Percentiles rank a stretch among this genome's conserved stretches.
Evolutionary conservation across 2,113 vertebrate species (phyloP).

Genomic region (Zingel zingel): DNA sequence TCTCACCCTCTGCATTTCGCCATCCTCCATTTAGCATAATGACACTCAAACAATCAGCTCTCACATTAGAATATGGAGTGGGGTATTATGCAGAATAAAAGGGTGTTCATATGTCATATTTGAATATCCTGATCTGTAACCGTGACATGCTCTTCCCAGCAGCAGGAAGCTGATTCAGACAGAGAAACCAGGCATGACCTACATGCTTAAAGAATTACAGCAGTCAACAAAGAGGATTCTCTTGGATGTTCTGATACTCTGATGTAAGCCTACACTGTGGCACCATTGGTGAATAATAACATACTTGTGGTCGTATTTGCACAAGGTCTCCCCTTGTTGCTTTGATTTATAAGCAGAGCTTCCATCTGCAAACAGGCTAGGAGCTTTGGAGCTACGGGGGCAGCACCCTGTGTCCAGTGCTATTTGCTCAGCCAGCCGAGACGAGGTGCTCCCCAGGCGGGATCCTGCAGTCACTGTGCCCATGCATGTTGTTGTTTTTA

Average conservation of each 20-base stretch:
- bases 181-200: slow-evolving; percentile 54
- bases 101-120: slow-evolving; percentile 67
- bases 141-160: slow-evolving; percentile 32
- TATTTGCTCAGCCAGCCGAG: slow-evolving; percentile 79
- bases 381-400: slow-evolving; percentile 71
- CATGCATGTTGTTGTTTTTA: slow-evolving; percentile 34
- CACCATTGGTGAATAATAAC: slow-evolving; percentile 69
- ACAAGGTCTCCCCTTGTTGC: slow-evolving; percentile 69
- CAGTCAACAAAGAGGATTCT: slow-evolving; percentile 69
- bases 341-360: slow-evolving; percentile 80
- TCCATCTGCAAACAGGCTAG: slow-evolving; percentile 79
- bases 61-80: slow-evolving; percentile 64
- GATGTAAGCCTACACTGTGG: slow-evolving; percentile 52
- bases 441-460: slow-evolving; percentile 62
- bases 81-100: slow-evolving; percentile 73
- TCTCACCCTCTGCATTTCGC: slow-evolving; percentile 63
- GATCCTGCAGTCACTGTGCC: slow-evolving; percentile 55
- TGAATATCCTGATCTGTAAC: slow-evolving; percentile 69
- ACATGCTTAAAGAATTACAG: slow-evolving; percentile 68
- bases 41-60: slow-evolving; percentile 70
- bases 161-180: slow-evolving; percentile 57
- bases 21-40: slow-evolving; percentile 77
- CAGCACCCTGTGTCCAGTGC: slow-evolving; percentile 74
- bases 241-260: slow-evolving; percentile 51
- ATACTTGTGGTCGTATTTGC: slow-evolving; percentile 68